Evolutionary conservation across 2,113 vertebrate species (phyloP), one percentile per base, ranked within the genome.

Genomic region (Marmota monax): DNA sequence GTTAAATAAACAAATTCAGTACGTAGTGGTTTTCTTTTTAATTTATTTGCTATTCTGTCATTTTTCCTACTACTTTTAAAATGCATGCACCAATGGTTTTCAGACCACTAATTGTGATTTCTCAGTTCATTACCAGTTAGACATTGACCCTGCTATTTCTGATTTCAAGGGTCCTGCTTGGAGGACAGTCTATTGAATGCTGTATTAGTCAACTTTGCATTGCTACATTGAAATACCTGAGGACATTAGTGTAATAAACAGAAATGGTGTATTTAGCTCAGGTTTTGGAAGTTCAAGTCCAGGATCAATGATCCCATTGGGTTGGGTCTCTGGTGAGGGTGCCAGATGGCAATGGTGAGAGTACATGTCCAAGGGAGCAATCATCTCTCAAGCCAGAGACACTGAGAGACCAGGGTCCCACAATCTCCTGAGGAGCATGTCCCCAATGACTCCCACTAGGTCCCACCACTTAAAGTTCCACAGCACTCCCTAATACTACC

Each of bases 11-110:
- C 45, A 78, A 51, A 92, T 90, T 83, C 53, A n/a, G 17, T 78
- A 67, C 70, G 93, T 58, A 48, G 48, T 56, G 58, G 87, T 53
- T 85, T 73, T 56, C 56, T 97, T 84, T 42, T 48, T 90, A 74
- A 22, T 58, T 8, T 72, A 53, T 39, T 63, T 79, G 45, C 13
- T 56, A 9, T 88, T 83, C 37, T 77, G 76, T 96, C 42, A 70
- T 42, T 92, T 79, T 70, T 45, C 20, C n/a, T 37, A 78, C 70
- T 77, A 2, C 32, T 88, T 95, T 90, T 53, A 73, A 84, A n/a
- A 85, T 79, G 48, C 22, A 14, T 76, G 8, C 48, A 56, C 29
- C 73, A 80, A 34, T 48, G 12, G 65, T 70, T 77, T 63, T 78
- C 70, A 42, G 13, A 51, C 45, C 82, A 17, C 78, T 89, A 58